These are phyloP conservation scores for Esperia sulphurella DNA, from an alignment of 2,888 invertebrate genomes.

Conservation along the genomic window DNA sequence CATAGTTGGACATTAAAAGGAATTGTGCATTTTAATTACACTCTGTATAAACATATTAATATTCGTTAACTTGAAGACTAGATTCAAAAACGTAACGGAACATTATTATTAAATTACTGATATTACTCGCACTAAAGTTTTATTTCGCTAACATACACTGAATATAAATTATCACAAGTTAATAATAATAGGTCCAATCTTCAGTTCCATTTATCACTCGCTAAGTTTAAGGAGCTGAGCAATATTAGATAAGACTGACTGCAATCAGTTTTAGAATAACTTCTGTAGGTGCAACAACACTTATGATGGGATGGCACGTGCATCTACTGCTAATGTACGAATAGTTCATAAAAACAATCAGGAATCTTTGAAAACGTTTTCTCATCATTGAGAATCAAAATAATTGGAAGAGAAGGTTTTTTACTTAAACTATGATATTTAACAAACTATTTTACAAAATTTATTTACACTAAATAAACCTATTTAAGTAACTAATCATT, in stretches of 20 bases:
- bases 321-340: constrained; percentile 20
- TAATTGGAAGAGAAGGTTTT: constrained; percentile 50
- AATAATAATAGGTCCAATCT: background rate
- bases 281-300: constrained; percentile 5
- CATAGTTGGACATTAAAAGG: too few species aligned
- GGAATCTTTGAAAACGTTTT: background rate
- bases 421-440: constrained; percentile 29
- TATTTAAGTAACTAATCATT: constrained; percentile 59
- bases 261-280: background rate
- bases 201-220: background rate
- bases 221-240: background rate
- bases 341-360: background rate
- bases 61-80: constrained; percentile 57
- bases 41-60: constrained; percentile 29
- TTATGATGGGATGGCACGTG: constrained; percentile 34
- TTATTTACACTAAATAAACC: constrained; percentile 58
- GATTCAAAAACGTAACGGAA: constrained; percentile 28
- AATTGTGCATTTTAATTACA: too few species aligned
- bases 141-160: background rate
- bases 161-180: background rate
- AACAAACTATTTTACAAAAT: constrained; percentile 47
- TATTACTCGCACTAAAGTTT: background rate
- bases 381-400: constrained; percentile 11
- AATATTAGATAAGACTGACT: background rate
- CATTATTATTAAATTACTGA: constrained; percentile 7